Conservation (phyloP, 2,113 vertebrate genomes). For the Hemicordylus capensis region DNA sequence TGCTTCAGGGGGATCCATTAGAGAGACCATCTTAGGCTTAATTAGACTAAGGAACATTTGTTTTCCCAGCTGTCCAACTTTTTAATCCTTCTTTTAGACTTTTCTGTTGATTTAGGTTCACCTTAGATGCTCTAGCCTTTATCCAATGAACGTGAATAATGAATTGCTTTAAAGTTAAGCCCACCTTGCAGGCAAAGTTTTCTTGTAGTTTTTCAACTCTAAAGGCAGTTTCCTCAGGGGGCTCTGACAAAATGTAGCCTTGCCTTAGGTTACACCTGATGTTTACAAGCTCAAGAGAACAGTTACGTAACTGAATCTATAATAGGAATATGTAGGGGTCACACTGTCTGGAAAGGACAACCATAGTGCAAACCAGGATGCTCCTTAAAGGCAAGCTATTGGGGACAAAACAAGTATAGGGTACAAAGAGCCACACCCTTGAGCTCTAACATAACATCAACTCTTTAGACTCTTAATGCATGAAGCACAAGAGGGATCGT, state of each 20-base stretch:
- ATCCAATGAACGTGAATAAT: slow-evolving; percentile 46
- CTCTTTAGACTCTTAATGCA: not conserved
- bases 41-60: slow-evolving; percentile 73
- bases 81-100: slow-evolving; percentile 58
- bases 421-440: not conserved
- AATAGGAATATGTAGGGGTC: not conserved
- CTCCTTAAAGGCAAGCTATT: not conserved
- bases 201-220: slow-evolving; percentile 41
- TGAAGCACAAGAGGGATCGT: not conserved
- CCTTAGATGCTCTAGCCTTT: slow-evolving; percentile 39
- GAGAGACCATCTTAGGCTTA: slow-evolving; percentile 49
- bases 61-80: slow-evolving; percentile 70
- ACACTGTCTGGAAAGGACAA: not conserved
- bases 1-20: slow-evolving; percentile 69
- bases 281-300: not conserved
- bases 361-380: not conserved
- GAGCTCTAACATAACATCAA: not conserved
- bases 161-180: slow-evolving; percentile 55
- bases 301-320: not conserved
- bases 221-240: slow-evolving; percentile 21
- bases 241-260: not conserved
- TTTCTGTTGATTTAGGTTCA: slow-evolving; percentile 63
- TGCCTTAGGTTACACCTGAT: accelerated
- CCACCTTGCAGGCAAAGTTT: slow-evolving; percentile 53
- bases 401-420: not conserved